Base-by-base conservation (phyloP, 2,797 vertebrate species). In the Agapornis canus region DNA sequence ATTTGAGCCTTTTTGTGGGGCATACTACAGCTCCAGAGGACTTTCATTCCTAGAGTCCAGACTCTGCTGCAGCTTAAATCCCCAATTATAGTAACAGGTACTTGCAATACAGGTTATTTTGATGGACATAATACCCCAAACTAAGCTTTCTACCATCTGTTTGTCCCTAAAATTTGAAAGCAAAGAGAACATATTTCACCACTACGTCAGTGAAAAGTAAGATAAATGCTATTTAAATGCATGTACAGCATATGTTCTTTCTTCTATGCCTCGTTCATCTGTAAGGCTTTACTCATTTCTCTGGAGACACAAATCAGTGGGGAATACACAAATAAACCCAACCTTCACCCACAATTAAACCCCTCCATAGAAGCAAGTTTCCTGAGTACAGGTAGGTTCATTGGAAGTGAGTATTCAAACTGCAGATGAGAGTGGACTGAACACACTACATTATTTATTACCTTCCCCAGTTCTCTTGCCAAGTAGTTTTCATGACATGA, bases 61-160 rank as follows among this genome's bases (percentile, higher is more conserved):
- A 97, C 79, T 96, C 94, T 73, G 29, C 52, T 82, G 82, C 91
- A 82, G n/a, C 57, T 95, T 88, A 93, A 95, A 89, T 88, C 61
- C 80, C 96, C 96, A 97, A 97, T 97, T 97, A 95, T 81, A 97
- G 93, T 81, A 93, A 92, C 88, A 95, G 94, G 94, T 89, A 92
- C 94, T 96, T 86, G 85, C 63, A 92, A 95, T 78, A 91, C 78
- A 96, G 97, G 97, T 97, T 96, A 97, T 97, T 98, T 96, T 97
- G 97, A 97, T 97, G 97, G 98, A 97, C 97, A 84, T 97, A 97
- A 97, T 97, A 96, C 95, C 95, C 96, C 35, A 97, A 97, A 97
- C 97, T 96, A 96, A 97, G 95, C 93, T 97, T 97, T 94, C 89
- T 79, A 73, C 97, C 98, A 98, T 98, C 98, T 98, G 98, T 92